These are phyloP conservation scores for Synaphobranchus kaupii DNA, from an alignment of 2,797 vertebrate genomes.

Conservation along the genomic window DNA sequence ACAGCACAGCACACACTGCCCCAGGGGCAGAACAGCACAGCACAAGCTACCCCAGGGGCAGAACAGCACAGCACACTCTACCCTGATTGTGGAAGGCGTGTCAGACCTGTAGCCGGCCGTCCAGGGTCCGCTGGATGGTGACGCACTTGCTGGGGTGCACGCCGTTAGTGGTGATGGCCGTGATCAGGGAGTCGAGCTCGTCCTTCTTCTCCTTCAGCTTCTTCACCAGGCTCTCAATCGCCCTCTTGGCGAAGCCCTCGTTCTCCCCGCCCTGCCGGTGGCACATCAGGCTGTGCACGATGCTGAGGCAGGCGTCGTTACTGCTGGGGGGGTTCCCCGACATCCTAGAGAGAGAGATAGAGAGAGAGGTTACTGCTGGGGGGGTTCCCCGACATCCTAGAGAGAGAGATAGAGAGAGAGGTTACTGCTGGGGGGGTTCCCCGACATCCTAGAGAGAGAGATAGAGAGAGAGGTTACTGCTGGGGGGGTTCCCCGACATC, in stretches of 20 bases:
- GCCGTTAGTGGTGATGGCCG: conserved; percentile 79
- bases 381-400: too few species aligned
- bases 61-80: too few species aligned
- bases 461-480: neutral
- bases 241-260: conserved; percentile 80
- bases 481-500: too few species aligned
- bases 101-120: conserved; percentile 80
- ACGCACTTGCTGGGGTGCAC: conserved; percentile 82
- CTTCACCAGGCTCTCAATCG: conserved; percentile 84
- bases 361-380: too few species aligned
- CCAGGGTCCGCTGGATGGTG: conserved; percentile 84
- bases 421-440: too few species aligned
- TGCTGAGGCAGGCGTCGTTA: conserved; percentile 77
- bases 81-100: neutral
- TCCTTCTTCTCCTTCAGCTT: conserved; percentile 87
- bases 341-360: conserved; percentile 57
- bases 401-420: too few species aligned
- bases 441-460: neutral
- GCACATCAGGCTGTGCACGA: too few species aligned
- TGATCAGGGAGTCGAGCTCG: conserved; percentile 82
- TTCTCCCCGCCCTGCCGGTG: conserved; percentile 63
- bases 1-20: too few species aligned
- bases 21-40: too few species aligned
- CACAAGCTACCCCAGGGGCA: too few species aligned
- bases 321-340: conserved; percentile 70